Percentiles rank a stretch among this genome's conserved stretches.
phyloP scores from a whole-genome alignment of 1,140 invertebrate genomes.

The Idris sp. region DNA sequence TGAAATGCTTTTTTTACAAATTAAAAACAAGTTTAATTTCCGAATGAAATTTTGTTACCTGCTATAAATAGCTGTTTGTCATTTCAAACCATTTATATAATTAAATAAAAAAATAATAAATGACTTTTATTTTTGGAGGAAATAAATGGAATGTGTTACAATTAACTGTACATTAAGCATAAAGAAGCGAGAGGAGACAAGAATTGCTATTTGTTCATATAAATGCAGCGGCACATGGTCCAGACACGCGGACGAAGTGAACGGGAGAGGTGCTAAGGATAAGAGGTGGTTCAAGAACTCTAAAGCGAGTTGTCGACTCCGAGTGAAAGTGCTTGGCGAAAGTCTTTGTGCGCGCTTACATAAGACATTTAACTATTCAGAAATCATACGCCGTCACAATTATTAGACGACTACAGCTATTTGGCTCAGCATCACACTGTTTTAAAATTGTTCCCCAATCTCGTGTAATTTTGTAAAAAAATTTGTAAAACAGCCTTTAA shows the following conservation, averaged over 20 bases:
- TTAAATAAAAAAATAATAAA: too few relatives aligned
- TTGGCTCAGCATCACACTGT: conserved; percentile 47
- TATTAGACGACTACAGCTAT: conserved; percentile 61
- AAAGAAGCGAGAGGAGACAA: conserved; percentile 7
- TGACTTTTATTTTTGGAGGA: too few relatives aligned
- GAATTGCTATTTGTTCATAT: conserved; percentile 40
- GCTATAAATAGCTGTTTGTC: too few relatives aligned
- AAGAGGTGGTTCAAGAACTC: conserved; percentile 60
- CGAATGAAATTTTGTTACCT: too few relatives aligned
- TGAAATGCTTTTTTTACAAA: too few relatives aligned
- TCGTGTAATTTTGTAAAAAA: conserved; percentile 31
- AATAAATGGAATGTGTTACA: too few relatives aligned
- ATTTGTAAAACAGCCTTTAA: conserved; percentile 38
- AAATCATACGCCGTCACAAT: conserved; percentile 65
- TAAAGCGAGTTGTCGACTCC: conserved; percentile 57
- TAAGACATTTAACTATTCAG: conserved; percentile 74
- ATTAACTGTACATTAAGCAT: neutral
- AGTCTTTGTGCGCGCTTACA: conserved; percentile 75
- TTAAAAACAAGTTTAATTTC: too few relatives aligned
- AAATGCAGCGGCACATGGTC: conserved; percentile 62
- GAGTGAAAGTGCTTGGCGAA: conserved; percentile 77
- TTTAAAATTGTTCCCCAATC: conserved; percentile 47
- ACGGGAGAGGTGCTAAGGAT: conserved; percentile 74
- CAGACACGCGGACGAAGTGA: conserved; percentile 65
- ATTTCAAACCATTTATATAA: too few relatives aligned